Evolutionary conservation across 2,888 invertebrate species (phyloP).

Genomic region (Cephus pulcher): DNA sequence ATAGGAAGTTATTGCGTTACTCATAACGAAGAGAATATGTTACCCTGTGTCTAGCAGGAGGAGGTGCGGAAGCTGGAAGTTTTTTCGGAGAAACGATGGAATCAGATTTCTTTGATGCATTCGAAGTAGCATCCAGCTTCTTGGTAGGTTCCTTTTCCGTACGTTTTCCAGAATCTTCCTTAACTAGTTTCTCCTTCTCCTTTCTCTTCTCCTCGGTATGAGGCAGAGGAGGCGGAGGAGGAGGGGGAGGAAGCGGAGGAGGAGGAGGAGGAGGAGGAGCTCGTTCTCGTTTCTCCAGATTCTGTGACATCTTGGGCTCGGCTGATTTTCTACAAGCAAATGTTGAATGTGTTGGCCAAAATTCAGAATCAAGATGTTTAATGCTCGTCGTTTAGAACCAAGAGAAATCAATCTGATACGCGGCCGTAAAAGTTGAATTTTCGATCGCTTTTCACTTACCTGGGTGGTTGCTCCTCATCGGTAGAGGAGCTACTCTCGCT

Average conservation of each 20-base stretch:
- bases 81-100: constrained; percentile 59
- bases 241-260: too few relatives aligned
- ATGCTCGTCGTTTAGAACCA: too few relatives aligned
- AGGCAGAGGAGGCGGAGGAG: neutral
- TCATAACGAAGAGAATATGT: constrained; percentile 12
- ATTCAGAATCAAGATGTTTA: too few relatives aligned
- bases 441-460: constrained; percentile 44
- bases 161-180: constrained; percentile 55
- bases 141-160: constrained; percentile 49
- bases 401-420: too few relatives aligned
- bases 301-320: constrained; percentile 48
- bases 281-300: constrained; percentile 50
- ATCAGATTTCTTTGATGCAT: constrained; percentile 49
- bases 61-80: constrained; percentile 43
- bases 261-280: neutral
- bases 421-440: too few relatives aligned
- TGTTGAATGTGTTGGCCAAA: too few relatives aligned
- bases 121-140: constrained; percentile 41
- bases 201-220: constrained; percentile 43
- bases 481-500: constrained; percentile 63
- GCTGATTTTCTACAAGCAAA: constrained; percentile 50
- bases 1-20: neutral
- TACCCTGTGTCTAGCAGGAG: constrained; percentile 59
- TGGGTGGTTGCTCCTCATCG: constrained; percentile 57
- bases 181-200: constrained; percentile 50